Evolutionary conservation across 2,888 invertebrate species (phyloP).

Genomic region (Phymatocera aterrima): DNA sequence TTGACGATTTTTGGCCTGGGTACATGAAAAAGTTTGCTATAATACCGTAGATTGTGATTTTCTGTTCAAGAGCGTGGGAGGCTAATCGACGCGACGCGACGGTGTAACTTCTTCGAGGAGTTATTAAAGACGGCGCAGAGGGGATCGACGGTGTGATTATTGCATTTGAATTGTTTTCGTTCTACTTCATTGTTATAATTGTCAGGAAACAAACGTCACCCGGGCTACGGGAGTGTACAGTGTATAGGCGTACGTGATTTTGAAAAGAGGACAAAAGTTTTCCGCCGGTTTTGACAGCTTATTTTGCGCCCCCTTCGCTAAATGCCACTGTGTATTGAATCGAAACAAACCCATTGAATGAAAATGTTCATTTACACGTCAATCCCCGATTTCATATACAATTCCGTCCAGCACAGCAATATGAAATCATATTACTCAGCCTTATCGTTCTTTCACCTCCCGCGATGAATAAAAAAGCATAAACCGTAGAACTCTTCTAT

Average conservation of each 20-base stretch:
- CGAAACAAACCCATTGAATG: slow-evolving; percentile 58
- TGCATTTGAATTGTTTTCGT: neutral
- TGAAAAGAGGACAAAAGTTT: slow-evolving; percentile 35
- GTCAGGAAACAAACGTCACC: neutral
- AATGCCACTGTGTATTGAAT: slow-evolving; percentile 68
- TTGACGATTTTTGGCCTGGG: neutral
- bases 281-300: slow-evolving; percentile 63
- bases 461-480: slow-evolving; percentile 2
- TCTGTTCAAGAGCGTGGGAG: neutral
- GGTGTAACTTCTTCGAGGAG: neutral
- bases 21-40: neutral
- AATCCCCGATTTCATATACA: slow-evolving; percentile 38
- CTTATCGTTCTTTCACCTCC: slow-evolving; percentile 22
- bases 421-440: slow-evolving; percentile 33
- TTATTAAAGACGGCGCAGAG: neutral
- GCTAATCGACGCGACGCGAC: neutral
- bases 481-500: neutral
- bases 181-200: neutral
- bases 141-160: neutral
- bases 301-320: slow-evolving; percentile 64
- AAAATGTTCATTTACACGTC: slow-evolving; percentile 45
- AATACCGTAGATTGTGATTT: too few species aligned
- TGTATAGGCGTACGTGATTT: neutral
- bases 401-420: slow-evolving; percentile 12
- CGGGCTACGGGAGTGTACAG: neutral